Evolutionary conservation across 2,797 vertebrate genomes (phyloP), one percentile per base, ranked within the genome.

Genomic region (Acipenser transmontanus): DNA sequence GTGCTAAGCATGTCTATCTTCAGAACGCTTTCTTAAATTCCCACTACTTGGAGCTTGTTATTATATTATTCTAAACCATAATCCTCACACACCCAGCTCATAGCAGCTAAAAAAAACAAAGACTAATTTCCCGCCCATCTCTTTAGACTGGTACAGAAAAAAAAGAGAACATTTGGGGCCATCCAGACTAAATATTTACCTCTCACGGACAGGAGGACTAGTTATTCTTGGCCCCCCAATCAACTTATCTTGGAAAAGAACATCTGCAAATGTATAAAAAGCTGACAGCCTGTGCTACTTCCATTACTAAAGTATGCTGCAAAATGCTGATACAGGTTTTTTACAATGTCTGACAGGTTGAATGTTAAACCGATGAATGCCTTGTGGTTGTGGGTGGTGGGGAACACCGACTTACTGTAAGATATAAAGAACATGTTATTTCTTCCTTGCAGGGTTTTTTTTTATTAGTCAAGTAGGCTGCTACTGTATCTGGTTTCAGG

Each of bases 171-270:
- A 10, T 1, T 54, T 54, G 52, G 4, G 52, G 8, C 17, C 60
- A 61, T 61, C 60, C 60, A 61, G 60, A 61, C 60, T 61, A 61
- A 61, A 61, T 20, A 20, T 61, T 61, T 61, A 34, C 60, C 13
- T 47, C 8, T 34, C 60, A 61, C 17, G 34, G 60, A 61, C 60
- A 61, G 17, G 60, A 61, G 60, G 17, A 34, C 60, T 61, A 61
- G 60, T 34, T 61, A 61, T 34, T 34, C 47, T 34, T 17, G 52
- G 52, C 60, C 60, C 13, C 17, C 60, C 2, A 57, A 14, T 8
- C 47, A 61, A 61, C 60, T 61, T 61, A 54, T 54, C 52, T 54
- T 54, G 52, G 60, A 61, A 61, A 8, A 61, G 60, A 61, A 47
- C 47, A 61, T 61, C 17, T 61, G 60, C n/a, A 54, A 9, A 54